Conservation (phyloP, 1,140 invertebrate species). For the Aphidius ervi region DNA sequence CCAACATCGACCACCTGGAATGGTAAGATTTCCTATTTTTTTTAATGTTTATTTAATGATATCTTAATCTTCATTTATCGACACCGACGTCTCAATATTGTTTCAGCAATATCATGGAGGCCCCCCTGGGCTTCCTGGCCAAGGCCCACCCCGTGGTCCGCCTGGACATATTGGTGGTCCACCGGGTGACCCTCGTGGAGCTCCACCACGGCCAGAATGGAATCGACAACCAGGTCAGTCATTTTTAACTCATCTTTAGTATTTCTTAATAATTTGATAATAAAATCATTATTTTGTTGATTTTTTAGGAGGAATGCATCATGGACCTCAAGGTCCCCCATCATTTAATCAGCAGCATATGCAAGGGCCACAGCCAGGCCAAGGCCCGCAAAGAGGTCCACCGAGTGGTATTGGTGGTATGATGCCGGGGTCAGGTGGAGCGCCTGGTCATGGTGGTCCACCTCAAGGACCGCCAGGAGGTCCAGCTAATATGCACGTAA, state of each 20-base stretch:
- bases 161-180: constrained; percentile 54
- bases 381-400: constrained; percentile 63
- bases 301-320: constrained; percentile 43
- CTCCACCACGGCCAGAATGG: constrained; percentile 69
- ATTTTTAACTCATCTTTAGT: neutral
- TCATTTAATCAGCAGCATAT: constrained; percentile 64
- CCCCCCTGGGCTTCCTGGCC: constrained; percentile 60
- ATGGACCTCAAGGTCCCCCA: constrained; percentile 51
- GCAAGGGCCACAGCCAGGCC: constrained; percentile 62
- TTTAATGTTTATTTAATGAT: neutral
- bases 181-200: constrained; percentile 57
- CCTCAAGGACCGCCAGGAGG: constrained; percentile 61
- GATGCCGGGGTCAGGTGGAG: constrained; percentile 56
- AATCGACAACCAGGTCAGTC: constrained; percentile 63
- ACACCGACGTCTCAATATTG: neutral
- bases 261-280: neutral
- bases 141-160: constrained; percentile 61
- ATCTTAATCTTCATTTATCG: neutral
- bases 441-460: constrained; percentile 60
- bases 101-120: constrained; percentile 58
- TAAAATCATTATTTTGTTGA: neutral
- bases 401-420: constrained; percentile 56
- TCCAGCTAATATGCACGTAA: constrained; percentile 84
- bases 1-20: constrained; percentile 63
- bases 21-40: constrained; percentile 53